Base-by-base conservation (phyloP, 2,888 invertebrate genomes). In the Agonopterix alstromeriana region DNA sequence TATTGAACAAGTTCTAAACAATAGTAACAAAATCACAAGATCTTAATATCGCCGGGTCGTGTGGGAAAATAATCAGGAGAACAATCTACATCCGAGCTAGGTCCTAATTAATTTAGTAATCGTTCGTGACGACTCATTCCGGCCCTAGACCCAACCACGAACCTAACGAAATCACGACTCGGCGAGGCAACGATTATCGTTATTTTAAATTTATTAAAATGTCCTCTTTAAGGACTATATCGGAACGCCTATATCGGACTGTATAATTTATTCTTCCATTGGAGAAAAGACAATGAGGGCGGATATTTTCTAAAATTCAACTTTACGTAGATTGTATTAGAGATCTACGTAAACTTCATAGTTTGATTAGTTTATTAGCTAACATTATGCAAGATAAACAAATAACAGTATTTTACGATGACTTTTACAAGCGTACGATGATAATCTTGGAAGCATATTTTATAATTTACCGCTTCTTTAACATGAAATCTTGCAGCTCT, bases 151-250 rank as follows among this genome's bases (percentile, higher is more conserved):
- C 77, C 63, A 74, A 78, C 85, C 85, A 82, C 84, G 86, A 79
- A 82, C 83, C 79, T 85, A 87, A 84, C 87, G 86, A 86, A 86
- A 88, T 86, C 88, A 88, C 88, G 88, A 88, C 87, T 84, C 79
- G 65, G 79, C 79, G 70, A 77, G 76, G 80, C 82, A 83, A 83
- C 85, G 87, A 87, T 88, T 84, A 88, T 87, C 85, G 83, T 87
- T 87, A 85, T 87, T 87, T 88, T 85, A 87, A 88, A 87, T 87
- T 87, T 87, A 88, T 88, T 88, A 88, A 87, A 87, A 87, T 87
- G 86, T 84, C 84, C 84, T 82, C 85, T 80, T 81, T 76, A 82
- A 85, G 85, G 85, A 82, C 86, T 83, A 79, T 86, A 86, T 86
- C 87, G 82, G 82, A 71, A 75, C 77, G 74, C 77, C 80, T 81